A percentile compares a stretch with the other conserved stretches of the same genome.
These are phyloP conservation scores for Acronicta leporina DNA, from an alignment of 2,888 invertebrate species.

Conservation along the genomic window DNA sequence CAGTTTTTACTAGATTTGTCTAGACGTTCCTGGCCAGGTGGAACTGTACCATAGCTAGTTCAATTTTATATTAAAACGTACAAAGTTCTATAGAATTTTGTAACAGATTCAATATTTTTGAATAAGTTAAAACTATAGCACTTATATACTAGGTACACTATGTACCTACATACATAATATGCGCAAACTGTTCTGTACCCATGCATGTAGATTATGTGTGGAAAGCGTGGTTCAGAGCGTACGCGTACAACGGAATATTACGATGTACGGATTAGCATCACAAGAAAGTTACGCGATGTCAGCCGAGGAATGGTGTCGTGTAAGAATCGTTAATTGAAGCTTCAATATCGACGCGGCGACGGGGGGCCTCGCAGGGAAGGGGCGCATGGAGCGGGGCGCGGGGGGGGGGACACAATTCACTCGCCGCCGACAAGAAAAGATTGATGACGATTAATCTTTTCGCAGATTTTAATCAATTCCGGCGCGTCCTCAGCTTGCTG, in stretches of 20 bases:
- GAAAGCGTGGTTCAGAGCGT: not conserved
- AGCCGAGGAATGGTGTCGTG: conserved; percentile 27
- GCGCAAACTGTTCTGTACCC: no score
- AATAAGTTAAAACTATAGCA: no score
- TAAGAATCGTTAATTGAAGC: conserved; percentile 48
- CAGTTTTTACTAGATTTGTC: no score
- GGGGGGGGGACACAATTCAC: conserved; percentile 15
- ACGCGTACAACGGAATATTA: conserved; percentile 15
- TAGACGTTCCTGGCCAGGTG: no score
- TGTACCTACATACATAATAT: no score
- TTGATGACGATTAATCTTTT: conserved; percentile 59
- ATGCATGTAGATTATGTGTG: no score
- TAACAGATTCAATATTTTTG: no score
- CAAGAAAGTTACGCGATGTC: conserved; percentile 36
- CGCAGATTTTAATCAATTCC: conserved; percentile 57
- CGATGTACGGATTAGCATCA: conserved; percentile 42
- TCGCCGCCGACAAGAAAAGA: conserved; percentile 49
- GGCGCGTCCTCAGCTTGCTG: conserved; percentile 24
- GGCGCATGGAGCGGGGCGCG: not conserved
- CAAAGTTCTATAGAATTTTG: no score
- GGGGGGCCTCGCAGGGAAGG: not conserved
- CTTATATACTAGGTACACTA: no score
- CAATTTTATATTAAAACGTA: no score
- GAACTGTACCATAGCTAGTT: no score
- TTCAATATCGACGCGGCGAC: conserved; percentile 42